Evolutionary conservation across 2,797 vertebrate species (phyloP), one percentile per base, ranked within the genome.

Genomic region (Sebastes nivosus): DNA sequence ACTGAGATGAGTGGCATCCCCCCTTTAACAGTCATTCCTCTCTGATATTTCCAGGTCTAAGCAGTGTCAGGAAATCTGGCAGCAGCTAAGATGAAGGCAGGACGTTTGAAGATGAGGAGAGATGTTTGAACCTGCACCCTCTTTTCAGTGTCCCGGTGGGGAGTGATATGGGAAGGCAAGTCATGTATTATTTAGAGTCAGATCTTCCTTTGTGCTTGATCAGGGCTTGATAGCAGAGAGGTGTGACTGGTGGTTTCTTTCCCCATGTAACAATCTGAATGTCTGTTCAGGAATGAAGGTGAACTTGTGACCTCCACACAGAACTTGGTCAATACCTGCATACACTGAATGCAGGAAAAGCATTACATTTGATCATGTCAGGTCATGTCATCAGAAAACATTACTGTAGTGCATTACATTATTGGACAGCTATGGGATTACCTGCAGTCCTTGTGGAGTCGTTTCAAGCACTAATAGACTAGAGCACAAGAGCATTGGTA

Each of bases 131-230:
- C 86, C 86, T 54, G 76, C 86, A 92, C 77, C 71, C 81, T 93
- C 90, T 89, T 76, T 77, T 87, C 70, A 42, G 81, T 27, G 61
- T 90, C 87, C 87, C 92, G 80, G 82, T 79, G 84, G 92, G 93
- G 88, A 79, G 83, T 77, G 87, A 75, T 91, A 88, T 84, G 82
- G 89, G 88, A 83, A 90, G 89, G 79, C 71, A 81, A 87, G 92
- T 94, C 89, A 95, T 95, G 88, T 94, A 94, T 95, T 94, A 95
- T 95, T 95, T 94, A 95, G 74, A 93, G 84, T 88, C 67, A 72
- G 91, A 90, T 79, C 84, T 82, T 79, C 80, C 87, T 88, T 89
- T 91, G 92, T 91, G 87, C 92, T 95, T 94, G 94, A 95, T 95
- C 94, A 88, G 75, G 72, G 80, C 81, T 89, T 93, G 91, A 94